Base-by-base conservation (phyloP, 1,140 invertebrate species). In the Phymastichus coffea region DNA sequence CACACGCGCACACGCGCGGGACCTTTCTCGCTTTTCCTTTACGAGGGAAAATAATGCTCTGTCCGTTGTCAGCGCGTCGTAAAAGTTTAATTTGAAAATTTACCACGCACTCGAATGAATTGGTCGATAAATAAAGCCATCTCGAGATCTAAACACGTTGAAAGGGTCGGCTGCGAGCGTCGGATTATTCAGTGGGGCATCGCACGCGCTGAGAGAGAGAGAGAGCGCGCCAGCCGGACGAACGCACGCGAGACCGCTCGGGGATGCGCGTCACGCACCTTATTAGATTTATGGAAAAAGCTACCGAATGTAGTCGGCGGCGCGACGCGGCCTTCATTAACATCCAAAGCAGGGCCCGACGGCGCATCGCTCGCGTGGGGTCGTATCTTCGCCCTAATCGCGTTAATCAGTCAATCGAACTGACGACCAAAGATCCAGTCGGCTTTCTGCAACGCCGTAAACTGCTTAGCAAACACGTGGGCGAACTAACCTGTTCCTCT, bases 291-390 rank as follows among this genome's bases (percentile, higher is more conserved):
- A 61, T 55, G 58, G 51, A 61, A 61, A 61, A 55, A 58, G 67
- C 66, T 67, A 71, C 67, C 61, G 70, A 69, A 70, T 68, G 63
- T 60, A n/a, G n/a, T n/a, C n/a, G n/a, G n/a, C n/a, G n/a, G n/a
- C n/a, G n/a, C n/a, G n/a, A n/a, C n/a, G n/a, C n/a, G n/a, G n/a
- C n/a, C n/a, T n/a, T n/a, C n/a, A n/a, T n/a, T n/a, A 63, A 69
- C 68, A 55, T 55, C 54, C 51, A 66, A 66, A 61, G 12, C 6
- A 33, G 28, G 6, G 28, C 6, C 23, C 57, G 20, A 14, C 38
- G 17, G 12, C 2, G 4, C 2, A 53, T 49, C 46, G 19, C 49
- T 57, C 48, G 46, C 44, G 33, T 3, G 8, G 46, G 15, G 8
- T 14, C 25, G 25, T 3, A 15, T 15, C 15, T 4, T 12, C 37